Evolutionary conservation across 2,797 vertebrate species (phyloP).

Genomic region (Saxicola maurus): DNA sequence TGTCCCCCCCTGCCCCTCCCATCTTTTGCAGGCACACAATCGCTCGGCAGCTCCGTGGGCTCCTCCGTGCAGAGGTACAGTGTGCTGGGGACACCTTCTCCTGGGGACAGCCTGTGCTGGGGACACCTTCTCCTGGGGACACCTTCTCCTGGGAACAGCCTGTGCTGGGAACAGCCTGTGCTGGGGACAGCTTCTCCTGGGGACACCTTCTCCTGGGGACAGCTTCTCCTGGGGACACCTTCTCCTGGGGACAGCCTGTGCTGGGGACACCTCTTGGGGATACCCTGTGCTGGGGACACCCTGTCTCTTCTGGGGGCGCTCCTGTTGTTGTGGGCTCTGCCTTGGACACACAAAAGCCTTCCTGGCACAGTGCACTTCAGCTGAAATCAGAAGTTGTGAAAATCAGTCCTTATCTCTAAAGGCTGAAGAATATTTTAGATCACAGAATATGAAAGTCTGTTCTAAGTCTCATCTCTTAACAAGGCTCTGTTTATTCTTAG

Average conservation of each 20-base stretch:
- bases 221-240: too few species aligned
- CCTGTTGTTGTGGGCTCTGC: background rate
- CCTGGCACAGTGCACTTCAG: background rate
- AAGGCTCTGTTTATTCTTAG: background rate
- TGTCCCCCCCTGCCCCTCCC: background rate
- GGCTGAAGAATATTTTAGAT: background rate
- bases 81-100: background rate
- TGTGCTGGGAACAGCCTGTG: too few species aligned
- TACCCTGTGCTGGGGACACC: background rate
- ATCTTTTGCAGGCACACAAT: slow-evolving; percentile 77
- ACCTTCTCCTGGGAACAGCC: too few species aligned
- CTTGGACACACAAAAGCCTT: background rate
- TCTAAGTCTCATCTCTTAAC: background rate
- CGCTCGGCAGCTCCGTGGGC: slow-evolving; percentile 69
- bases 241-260: background rate
- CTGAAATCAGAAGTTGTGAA: background rate
- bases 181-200: too few species aligned
- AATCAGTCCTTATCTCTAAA: background rate
- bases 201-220: too few species aligned
- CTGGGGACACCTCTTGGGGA: background rate
- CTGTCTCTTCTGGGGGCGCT: background rate
- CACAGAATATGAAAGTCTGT: background rate
- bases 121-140: too few species aligned
- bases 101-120: too few species aligned
- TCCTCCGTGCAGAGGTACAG: slow-evolving; percentile 86